Evolutionary conservation across 2,888 invertebrate genomes (phyloP), one percentile per base, ranked within the genome.

Genomic region (Melipona bicolor): DNA sequence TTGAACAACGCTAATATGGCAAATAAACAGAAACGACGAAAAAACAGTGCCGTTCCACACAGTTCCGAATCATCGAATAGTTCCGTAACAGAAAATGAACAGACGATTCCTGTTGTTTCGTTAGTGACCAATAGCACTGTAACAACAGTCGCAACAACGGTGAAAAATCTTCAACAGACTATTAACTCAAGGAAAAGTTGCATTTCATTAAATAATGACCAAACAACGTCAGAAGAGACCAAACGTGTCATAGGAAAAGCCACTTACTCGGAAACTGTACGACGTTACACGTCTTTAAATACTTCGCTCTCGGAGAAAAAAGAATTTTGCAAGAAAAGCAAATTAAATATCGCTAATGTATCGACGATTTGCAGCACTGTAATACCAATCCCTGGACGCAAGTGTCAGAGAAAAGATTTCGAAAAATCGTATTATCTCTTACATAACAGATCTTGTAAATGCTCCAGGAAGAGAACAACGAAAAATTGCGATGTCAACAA

Each of bases 261-360:
- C n/a, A 93, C 93, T 3, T 93, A 93, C 50, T 93, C 93, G 19
- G 93, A 93, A 74, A 93, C 93, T 0, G 92, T 93, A 5, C 84
- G 93, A 78, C 88, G 92, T 50, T 91, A 89, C 9, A 76, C 87
- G 0, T 86, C 84, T 1, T 24, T 83, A n/a, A 87, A 50, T 49
- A 24, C 68, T 0, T 27, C 79, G 6, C 70, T 81, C 2, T 21
- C 79, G 3, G 86, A 73, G 1, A 93, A 89, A 13, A 90, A 89
- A 32, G 91, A 92, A 3, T 67, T 71, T 3, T 81, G 71, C 52
- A 87, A 84, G 52, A 81, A 83, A 17, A 74, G 82, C 52, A 86
- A 87, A 75, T 69, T 81, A 0, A 79, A 56, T 32, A 62, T 77
- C 19, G 68, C 86, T 50, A 77, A 65, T 21, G 59, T 81, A 11